These are phyloP conservation scores for Bradypus variegatus DNA, from an alignment of 2,797 vertebrate species.

Conservation along the genomic window DNA sequence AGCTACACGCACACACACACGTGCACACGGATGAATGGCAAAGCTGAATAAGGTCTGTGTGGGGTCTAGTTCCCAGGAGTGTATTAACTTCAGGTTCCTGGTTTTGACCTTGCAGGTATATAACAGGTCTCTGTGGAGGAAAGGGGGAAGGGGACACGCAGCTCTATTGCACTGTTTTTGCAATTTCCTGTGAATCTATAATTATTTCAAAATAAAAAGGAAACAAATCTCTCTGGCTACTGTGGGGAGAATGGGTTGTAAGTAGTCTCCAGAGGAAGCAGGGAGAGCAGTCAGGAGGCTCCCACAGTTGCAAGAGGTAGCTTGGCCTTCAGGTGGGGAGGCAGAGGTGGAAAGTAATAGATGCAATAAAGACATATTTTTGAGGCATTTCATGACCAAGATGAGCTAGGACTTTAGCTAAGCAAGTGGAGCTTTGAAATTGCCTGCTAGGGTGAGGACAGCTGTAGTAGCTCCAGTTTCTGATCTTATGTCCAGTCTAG, in stretches of 20 bases:
- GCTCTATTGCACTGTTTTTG: not conserved
- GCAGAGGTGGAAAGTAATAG: not conserved
- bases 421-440: not conserved
- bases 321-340: not conserved
- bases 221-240: not conserved
- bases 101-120: not conserved
- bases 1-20: too few relatives aligned
- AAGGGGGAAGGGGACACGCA: not conserved
- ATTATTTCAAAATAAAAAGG: not conserved
- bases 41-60: not conserved
- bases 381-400: rapidly evolving
- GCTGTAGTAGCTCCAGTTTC: too few relatives aligned
- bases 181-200: not conserved
- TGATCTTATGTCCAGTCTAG: not conserved
- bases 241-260: not conserved
- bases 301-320: not conserved
- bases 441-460: too few relatives aligned
- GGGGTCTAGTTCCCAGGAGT: not conserved
- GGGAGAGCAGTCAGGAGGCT: not conserved
- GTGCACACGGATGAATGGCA: too few relatives aligned
- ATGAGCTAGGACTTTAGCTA: not conserved
- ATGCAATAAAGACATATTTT: not conserved
- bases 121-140: not conserved
- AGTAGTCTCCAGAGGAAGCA: not conserved
- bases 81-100: not conserved